A percentile compares a stretch with the other conserved stretches of the same genome.
Evolutionary conservation across 2,113 vertebrate species (phyloP).

Genomic region (Chloebia gouldiae): DNA sequence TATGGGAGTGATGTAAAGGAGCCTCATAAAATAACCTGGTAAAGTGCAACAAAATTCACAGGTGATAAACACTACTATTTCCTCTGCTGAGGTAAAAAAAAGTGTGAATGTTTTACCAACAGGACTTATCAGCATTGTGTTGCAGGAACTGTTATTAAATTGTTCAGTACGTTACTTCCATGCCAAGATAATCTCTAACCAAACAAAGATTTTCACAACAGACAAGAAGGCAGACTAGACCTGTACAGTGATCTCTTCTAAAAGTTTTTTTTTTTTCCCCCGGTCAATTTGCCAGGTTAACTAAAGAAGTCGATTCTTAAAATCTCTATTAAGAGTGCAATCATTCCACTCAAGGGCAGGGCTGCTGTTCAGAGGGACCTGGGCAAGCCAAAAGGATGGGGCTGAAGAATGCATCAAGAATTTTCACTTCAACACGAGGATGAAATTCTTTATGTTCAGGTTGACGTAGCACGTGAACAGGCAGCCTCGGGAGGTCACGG

Average conservation of each 20-base stretch:
- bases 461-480: rapidly evolving
- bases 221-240: background rate
- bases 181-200: background rate
- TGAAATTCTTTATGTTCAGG: too few relatives aligned
- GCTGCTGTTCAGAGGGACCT: background rate
- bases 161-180: background rate
- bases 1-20: background rate
- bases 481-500: background rate
- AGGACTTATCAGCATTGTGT: background rate
- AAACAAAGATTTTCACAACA: background rate
- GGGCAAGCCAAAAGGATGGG: background rate
- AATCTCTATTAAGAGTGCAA: too few relatives aligned
- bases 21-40: background rate
- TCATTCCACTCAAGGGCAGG: background rate
- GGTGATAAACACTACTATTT: background rate
- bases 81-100: background rate
- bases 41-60: background rate
- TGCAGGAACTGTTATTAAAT: background rate
- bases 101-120: background rate
- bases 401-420: background rate
- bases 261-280: background rate
- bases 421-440: background rate
- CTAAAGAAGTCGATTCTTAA: background rate
- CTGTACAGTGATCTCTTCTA: rapidly evolving
- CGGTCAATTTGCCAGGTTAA: background rate